These are phyloP conservation scores for Sciaenops ocellatus DNA, from an alignment of 2,797 vertebrate genomes.

Conservation along the genomic window DNA sequence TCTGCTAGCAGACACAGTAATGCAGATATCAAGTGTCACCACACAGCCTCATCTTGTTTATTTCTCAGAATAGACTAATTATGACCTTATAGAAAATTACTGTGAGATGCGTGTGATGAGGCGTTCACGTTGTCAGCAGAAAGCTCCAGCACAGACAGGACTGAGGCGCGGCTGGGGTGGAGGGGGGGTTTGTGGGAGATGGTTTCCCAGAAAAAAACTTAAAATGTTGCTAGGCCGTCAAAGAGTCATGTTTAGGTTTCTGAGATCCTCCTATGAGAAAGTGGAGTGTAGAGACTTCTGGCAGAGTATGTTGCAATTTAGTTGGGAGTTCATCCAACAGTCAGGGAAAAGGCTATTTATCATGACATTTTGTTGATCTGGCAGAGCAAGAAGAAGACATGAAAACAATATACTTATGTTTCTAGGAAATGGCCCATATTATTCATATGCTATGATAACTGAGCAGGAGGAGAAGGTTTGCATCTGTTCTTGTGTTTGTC, in stretches of 20 bases:
- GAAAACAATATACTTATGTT: neutral
- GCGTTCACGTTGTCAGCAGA: conserved; percentile 51
- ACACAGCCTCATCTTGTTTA: conserved; percentile 31
- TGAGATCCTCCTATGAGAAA: conserved; percentile 57
- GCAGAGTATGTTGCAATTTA: conserved; percentile 58
- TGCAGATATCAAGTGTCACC: conserved; percentile 42
- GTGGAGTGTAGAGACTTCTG: conserved; percentile 50
- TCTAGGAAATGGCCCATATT: conserved; percentile 5
- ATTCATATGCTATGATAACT: neutral
- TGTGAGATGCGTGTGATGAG: conserved; percentile 35
- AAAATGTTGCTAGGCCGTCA: conserved; percentile 49
- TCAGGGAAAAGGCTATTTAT: conserved; percentile 63
- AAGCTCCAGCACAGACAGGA: conserved; percentile 41
- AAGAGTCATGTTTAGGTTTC: conserved; percentile 61
- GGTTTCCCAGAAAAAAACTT: conserved; percentile 49
- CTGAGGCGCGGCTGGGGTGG: conserved; percentile 11
- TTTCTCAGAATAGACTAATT: conserved; percentile 48
- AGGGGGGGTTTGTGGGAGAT: conserved; percentile 44
- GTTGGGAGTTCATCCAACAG: conserved; percentile 75
- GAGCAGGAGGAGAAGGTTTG: neutral
- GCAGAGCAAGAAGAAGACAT: conserved; percentile 15
- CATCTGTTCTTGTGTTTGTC: neutral
- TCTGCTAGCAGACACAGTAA: conserved; percentile 34
- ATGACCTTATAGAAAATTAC: conserved; percentile 47
- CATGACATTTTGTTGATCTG: conserved; percentile 39